Evolutionary conservation across 2,797 vertebrate genomes (phyloP), one percentile per base, ranked within the genome.

Genomic region (Harpagifer antarcticus): DNA sequence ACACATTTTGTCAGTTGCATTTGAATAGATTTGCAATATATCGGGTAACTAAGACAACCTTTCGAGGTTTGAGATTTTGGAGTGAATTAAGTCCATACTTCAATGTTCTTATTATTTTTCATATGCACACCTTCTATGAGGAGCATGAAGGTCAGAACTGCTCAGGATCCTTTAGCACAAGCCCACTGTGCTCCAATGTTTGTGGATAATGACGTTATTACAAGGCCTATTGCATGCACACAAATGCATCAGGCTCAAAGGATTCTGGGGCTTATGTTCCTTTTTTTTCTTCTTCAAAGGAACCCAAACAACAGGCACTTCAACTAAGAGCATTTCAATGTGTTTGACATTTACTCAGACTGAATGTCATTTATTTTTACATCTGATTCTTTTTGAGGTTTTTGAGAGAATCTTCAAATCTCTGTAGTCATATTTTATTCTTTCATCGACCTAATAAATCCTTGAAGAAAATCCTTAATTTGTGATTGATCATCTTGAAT

Each of bases 21-120:
- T 20, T 58, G 10, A 71, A 53, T 44, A 9, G 13, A 68, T 20
- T n/a, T 1, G 2, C 31, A 12, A 49, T 50, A 55, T 14, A 56
- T 60, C 27, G 15, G 44, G 33, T 67, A n/a, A 19, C 48, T 5
- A 14, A 47, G 16, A 58, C 20, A 67, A 42, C 16, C 4, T 37
- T 37, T 63, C 72, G 49, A 6, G 19, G 9, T 16, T 43, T 68
- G 15, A 76, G 16, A 37, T 67, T 55, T 23, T 8, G 42, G 15
- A 55, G 31, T 59, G 31, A 57, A 60, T 31, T 37, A n/a, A 60
- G 31, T 27, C 50, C 52, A 45, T 48, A n/a, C 52, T 19, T 7
- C n/a, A 53, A 11, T 47, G 37, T 58, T 40, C 55, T n/a, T 63
- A 23, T 16, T 56, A 54, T 55, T 71, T 27, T 42, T 63, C 5